A percentile compares a stretch with the other conserved stretches of the same genome.
Conservation (phyloP, 2,113 vertebrate genomes). For the Callocephalon fimbriatum region DNA sequence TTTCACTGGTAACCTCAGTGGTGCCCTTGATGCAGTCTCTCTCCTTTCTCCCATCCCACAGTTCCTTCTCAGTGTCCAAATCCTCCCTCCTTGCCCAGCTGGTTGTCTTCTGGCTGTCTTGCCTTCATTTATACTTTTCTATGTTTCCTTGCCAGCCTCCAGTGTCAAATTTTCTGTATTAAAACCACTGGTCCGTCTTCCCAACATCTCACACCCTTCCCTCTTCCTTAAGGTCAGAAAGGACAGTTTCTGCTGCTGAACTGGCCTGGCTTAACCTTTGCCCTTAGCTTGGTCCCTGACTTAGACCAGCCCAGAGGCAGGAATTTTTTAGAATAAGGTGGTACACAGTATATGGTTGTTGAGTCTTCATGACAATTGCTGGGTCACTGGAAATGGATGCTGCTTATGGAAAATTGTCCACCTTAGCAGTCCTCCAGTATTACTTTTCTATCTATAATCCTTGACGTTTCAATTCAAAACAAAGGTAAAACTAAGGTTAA, state of each 20-base stretch:
- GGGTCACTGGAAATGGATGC: neutral
- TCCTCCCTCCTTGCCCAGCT: neutral
- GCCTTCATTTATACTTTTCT: neutral
- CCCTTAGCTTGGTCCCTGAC: neutral
- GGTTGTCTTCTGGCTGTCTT: neutral
- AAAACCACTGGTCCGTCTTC: neutral
- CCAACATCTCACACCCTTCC: neutral
- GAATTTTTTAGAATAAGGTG: neutral
- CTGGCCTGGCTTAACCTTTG: neutral
- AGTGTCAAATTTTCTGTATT: neutral
- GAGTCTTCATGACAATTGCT: neutral
- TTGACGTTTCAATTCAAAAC: neutral
- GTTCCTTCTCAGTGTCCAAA: neutral
- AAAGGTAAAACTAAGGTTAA: neutral
- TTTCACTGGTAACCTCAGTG: neutral
- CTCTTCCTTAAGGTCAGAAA: neutral
- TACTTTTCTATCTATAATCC: neutral
- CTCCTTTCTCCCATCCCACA: neutral
- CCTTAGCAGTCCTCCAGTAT: neutral
- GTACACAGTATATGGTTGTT: neutral
- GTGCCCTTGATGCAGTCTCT: neutral
- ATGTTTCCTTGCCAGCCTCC: neutral
- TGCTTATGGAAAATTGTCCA: neutral
- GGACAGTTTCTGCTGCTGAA: neutral
- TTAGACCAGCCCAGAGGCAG: neutral